A percentile compares a stretch with the other conserved stretches of the same genome.
Evolutionary conservation across 2,888 invertebrate species (phyloP).

Genomic region (Andrena hattorfiana): DNA sequence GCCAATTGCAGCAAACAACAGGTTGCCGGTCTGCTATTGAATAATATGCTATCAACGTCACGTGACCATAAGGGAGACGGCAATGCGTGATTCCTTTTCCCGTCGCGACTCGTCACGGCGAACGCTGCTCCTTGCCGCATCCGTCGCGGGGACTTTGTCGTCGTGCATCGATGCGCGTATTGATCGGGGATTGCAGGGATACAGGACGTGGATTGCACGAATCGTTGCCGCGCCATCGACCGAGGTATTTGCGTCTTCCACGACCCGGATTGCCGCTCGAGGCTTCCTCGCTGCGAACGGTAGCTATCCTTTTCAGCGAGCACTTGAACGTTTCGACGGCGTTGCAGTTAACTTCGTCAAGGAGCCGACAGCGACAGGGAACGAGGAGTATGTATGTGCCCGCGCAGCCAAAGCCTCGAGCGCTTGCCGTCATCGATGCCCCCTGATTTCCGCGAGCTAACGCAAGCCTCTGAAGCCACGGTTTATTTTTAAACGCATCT

Average conservation of each 20-base stretch:
- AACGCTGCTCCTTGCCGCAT: neutral
- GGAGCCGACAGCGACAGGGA: no score
- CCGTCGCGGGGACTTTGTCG: neutral
- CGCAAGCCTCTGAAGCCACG: neutral
- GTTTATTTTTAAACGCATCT: neutral
- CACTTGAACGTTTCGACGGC: no score
- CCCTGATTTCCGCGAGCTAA: neutral
- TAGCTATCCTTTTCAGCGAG: no score
- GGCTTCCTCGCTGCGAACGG: no score
- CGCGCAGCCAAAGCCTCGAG: neutral
- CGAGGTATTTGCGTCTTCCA: no score
- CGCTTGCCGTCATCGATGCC: neutral
- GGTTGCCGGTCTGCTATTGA: conserved; percentile 74
- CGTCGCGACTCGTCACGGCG: conserved; percentile 29
- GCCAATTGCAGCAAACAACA: conserved; percentile 76
- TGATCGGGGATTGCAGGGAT: neutral
- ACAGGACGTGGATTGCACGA: neutral
- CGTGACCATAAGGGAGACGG: conserved; percentile 67
- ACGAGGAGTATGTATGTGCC: neutral
- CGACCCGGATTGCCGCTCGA: no score
- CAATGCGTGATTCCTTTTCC: conserved; percentile 75
- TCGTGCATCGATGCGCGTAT: neutral
- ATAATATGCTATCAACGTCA: conserved; percentile 75
- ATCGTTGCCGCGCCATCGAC: no score
- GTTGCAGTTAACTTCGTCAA: no score